phyloP scores from a whole-genome alignment of 2,113 vertebrate genomes.

The Carlito syrichta region DNA sequence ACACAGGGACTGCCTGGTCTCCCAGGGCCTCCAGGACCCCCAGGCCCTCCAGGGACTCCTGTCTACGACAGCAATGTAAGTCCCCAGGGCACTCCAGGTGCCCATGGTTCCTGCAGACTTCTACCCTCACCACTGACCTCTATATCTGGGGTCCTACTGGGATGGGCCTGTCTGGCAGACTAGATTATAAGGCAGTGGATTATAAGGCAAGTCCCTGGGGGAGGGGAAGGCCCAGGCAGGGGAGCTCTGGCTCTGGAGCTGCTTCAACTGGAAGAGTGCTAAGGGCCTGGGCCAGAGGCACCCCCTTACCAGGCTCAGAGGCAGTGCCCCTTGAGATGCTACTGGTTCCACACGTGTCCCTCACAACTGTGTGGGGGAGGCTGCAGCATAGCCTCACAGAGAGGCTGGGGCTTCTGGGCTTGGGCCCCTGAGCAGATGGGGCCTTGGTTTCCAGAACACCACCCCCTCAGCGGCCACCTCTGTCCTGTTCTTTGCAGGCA shows the following conservation, averaged over 20 bases:
- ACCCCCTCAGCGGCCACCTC: accelerated
- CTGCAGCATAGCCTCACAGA: neutral
- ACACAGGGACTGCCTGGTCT: conserved; percentile 59
- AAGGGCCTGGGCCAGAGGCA: neutral
- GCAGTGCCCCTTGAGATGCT: no score
- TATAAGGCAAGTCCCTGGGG: accelerated
- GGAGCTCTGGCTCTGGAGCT: no score
- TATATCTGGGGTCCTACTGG: neutral
- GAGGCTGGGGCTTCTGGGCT: neutral
- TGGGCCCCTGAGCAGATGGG: accelerated
- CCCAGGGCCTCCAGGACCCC: conserved; percentile 56
- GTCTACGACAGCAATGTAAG: conserved; percentile 67
- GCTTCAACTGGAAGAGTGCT: neutral
- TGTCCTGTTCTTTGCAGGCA: neutral
- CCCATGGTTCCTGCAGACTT: accelerated
- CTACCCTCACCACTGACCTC: neutral
- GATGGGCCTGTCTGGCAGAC: neutral
- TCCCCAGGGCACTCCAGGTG: accelerated
- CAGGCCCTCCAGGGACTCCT: conserved; percentile 26
- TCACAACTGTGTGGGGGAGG: neutral
- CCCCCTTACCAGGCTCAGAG: neutral
- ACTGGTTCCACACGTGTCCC: accelerated
- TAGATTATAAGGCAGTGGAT: neutral
- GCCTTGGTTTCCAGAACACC: accelerated
- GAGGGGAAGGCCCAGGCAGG: accelerated